Base-by-base conservation (phyloP, 2,113 vertebrate species). In the Psilopogon haemacephalus region DNA sequence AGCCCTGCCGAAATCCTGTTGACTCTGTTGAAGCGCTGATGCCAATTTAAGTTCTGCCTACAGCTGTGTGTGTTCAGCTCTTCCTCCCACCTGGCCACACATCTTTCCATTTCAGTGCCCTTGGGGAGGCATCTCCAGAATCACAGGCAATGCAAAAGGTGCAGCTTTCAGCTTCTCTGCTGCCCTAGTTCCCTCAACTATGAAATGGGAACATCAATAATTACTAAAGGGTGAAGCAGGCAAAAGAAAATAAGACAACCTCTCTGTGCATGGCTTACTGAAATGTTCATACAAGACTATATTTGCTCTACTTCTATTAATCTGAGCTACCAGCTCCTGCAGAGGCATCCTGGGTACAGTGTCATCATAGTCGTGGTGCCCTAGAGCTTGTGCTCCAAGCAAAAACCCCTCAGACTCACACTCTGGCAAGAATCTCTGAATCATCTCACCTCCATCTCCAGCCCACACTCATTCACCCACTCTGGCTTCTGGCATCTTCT, bases 181-280 rank as follows among this genome's bases (percentile, higher is more conserved):
- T 68, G 28, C 77, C 73, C 52, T 30, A 0, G n/a, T 88, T 78
- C 8, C 28, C 58, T 15, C 33, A 50, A 5, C 44, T 72, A 19
- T 3, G 8, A 91, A 72, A 82, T 5, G 28, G 37, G 32, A 85
- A 46, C 30, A 44, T 38, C 58, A 32, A 6, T 28, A 85, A 59
- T 15, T 56, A 2, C 23, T 52, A 55, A 26, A 52, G 32, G 35
- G 12, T 86, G 60, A 62, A 58, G 11, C 8, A 70, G 42, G 20
- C 7, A 52, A 52, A 85, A 72, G 15, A 1, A 73, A 72, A 85
- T 5, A 5, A 72, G 75, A 6, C 4, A 40, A 20, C 18, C 27
- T 55, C 46, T 12, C 28, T 48, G 32, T 8, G 30, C 8, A 18
- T 0, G 0, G 33, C 76, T n/a, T 27, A 21, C 21, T 27, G 35